These are phyloP conservation scores for Torymus aiolomorphi DNA, from an alignment of 2,888 invertebrate species.

Conservation along the genomic window DNA sequence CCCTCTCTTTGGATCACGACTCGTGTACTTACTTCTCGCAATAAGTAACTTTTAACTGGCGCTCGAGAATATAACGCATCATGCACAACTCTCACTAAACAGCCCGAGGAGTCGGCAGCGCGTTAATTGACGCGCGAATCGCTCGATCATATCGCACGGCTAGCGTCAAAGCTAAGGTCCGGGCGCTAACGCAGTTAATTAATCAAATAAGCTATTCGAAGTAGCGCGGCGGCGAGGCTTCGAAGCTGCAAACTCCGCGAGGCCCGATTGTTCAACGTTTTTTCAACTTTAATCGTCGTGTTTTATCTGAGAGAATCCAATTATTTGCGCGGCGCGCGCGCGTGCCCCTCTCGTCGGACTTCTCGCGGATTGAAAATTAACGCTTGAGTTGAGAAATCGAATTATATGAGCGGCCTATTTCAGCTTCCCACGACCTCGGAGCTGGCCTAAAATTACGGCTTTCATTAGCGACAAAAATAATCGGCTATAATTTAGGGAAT, in stretches of 20 bases:
- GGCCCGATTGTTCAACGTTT: constrained; percentile 33
- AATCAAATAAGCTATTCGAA: constrained; percentile 34
- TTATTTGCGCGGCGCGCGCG: too few relatives aligned
- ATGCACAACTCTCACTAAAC: too few relatives aligned
- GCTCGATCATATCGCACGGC: too few relatives aligned
- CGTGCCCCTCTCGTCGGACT: neutral
- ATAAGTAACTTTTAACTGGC: too few relatives aligned
- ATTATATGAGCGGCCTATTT: neutral
- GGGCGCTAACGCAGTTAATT: constrained; percentile 27
- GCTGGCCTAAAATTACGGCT: too few relatives aligned
- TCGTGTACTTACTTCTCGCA: too few relatives aligned
- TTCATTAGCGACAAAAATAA: too few relatives aligned
- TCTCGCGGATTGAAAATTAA: neutral
- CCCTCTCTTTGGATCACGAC: too few relatives aligned
- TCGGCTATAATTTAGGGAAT: too few relatives aligned
- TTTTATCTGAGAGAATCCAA: constrained; percentile 34
- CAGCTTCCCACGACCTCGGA: neutral
- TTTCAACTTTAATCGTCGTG: constrained; percentile 13
- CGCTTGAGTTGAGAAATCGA: neutral
- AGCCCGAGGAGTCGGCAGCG: too few relatives aligned
- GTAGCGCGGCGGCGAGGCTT: neutral
- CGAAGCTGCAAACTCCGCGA: constrained; percentile 2
- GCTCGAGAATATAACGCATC: too few relatives aligned
- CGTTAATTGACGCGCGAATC: too few relatives aligned
- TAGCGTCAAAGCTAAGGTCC: constrained; percentile 1